Conservation (phyloP, 2,888 invertebrate genomes). For the Stegophylla sp. region DNA sequence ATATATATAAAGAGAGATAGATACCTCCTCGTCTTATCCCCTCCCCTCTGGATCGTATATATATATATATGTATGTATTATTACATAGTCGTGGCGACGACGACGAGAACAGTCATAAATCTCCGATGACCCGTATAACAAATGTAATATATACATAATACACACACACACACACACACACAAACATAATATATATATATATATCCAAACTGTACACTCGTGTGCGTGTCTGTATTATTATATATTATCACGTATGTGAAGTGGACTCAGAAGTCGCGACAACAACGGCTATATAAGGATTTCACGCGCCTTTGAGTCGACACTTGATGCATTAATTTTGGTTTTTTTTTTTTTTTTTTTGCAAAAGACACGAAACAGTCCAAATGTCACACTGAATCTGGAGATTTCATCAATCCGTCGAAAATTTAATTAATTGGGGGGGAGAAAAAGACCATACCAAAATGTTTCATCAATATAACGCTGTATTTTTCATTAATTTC, state of each 20-base stretch:
- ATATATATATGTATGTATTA: too few species aligned
- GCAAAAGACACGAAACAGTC: too few species aligned
- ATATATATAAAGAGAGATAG: not conserved
- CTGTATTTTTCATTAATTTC: too few species aligned
- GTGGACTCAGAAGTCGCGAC: not conserved
- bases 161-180: not conserved
- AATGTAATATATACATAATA: not conserved
- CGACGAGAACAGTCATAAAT: constrained; percentile 30
- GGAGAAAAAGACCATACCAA: too few species aligned
- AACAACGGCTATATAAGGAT: not conserved
- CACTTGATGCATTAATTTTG: too few species aligned
- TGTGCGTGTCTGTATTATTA: not conserved
- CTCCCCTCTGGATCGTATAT: not conserved
- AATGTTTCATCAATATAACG: too few species aligned
- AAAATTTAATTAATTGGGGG: too few species aligned
- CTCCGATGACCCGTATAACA: constrained; percentile 24
- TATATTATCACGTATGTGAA: not conserved
- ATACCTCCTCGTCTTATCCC: not conserved
- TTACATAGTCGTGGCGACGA: not conserved
- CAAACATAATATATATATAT: not conserved
- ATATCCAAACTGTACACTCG: too few species aligned
- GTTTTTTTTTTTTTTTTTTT: too few species aligned
- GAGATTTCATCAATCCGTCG: too few species aligned
- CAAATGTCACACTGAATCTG: too few species aligned
- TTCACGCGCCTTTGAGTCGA: too few species aligned